Percentiles rank a stretch among this genome's conserved stretches.
Conservation (phyloP, 53 echinoderm and acorn worm species). For the Henricia sp. region DNA sequence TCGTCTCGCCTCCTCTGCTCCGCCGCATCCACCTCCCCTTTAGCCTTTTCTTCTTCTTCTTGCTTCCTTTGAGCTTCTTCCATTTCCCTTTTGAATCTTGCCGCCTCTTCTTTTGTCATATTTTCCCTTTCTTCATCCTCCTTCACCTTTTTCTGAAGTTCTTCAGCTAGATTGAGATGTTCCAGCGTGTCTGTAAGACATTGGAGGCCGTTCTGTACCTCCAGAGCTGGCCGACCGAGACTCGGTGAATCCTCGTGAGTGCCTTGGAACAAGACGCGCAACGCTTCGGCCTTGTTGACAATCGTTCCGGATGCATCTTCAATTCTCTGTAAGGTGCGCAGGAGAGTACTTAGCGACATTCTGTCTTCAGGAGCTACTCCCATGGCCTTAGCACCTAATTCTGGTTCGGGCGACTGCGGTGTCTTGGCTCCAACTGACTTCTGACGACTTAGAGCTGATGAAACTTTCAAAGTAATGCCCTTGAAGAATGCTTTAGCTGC, state of each 20-base stretch:
- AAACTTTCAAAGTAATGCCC: constrained; percentile 31
- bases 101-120: constrained; percentile 23
- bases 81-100: constrained; percentile 7
- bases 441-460: constrained; percentile 24
- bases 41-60: constrained; percentile 8
- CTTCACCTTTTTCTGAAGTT: constrained; percentile 25
- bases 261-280: constrained; percentile 50
- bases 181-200: constrained; percentile 22
- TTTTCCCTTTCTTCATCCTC: constrained; percentile 18
- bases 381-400: background rate
- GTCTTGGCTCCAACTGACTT: constrained; percentile 26
- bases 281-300: constrained; percentile 38
- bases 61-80: constrained; percentile 16
- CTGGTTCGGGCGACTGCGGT: constrained; percentile 44
- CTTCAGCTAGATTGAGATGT: constrained; percentile 36
- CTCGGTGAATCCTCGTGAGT: constrained; percentile 22
- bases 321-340: constrained; percentile 43
- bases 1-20: constrained; percentile 54
- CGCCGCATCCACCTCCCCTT: constrained; percentile 26
- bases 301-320: constrained; percentile 37
- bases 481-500: constrained; percentile 42
- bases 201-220: constrained; percentile 35
- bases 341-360: constrained; percentile 31
- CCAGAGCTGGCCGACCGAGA: constrained; percentile 28
- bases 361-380: constrained; percentile 31